Percentiles rank a stretch among this genome's conserved stretches.
Evolutionary conservation across 2,113 vertebrate genomes (phyloP).

Genomic region (Callospermophilus lateralis): DNA sequence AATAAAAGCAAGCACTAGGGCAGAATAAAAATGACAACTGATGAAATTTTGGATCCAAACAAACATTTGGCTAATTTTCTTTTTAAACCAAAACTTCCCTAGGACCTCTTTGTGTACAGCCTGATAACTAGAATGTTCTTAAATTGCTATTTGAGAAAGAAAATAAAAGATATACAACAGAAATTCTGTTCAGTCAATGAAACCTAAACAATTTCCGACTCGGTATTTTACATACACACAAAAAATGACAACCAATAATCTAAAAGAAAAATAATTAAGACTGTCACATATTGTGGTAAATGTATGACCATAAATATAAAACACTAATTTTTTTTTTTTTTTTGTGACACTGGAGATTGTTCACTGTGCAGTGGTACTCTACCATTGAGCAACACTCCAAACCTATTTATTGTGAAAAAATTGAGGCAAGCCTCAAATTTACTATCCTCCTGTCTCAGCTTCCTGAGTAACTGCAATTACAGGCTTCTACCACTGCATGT

Average conservation of each 20-base stretch:
- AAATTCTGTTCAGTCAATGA: background rate
- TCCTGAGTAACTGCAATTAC: too few species aligned
- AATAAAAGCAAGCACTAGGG: background rate
- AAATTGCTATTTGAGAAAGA: background rate
- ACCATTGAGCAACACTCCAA: too few species aligned
- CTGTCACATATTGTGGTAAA: background rate
- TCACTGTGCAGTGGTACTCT: too few species aligned
- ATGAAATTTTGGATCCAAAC: background rate
- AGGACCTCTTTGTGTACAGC: background rate
- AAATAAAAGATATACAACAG: background rate
- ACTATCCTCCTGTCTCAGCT: too few species aligned
- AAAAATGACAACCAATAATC: background rate
- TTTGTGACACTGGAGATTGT: too few species aligned
- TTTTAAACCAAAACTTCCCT: background rate
- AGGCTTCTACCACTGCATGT: too few species aligned
- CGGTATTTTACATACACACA: background rate
- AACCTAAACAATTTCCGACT: background rate
- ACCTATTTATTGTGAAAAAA: too few species aligned
- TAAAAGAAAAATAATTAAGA: background rate
- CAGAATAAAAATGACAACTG: background rate
- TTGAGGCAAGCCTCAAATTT: too few species aligned
- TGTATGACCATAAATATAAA: background rate
- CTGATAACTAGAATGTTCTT: background rate
- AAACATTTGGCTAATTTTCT: background rate
- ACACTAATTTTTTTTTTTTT: too few species aligned